These are phyloP conservation scores for Aphelenchoides avenae DNA, from an alignment of 1,140 invertebrate species.

Conservation along the genomic window DNA sequence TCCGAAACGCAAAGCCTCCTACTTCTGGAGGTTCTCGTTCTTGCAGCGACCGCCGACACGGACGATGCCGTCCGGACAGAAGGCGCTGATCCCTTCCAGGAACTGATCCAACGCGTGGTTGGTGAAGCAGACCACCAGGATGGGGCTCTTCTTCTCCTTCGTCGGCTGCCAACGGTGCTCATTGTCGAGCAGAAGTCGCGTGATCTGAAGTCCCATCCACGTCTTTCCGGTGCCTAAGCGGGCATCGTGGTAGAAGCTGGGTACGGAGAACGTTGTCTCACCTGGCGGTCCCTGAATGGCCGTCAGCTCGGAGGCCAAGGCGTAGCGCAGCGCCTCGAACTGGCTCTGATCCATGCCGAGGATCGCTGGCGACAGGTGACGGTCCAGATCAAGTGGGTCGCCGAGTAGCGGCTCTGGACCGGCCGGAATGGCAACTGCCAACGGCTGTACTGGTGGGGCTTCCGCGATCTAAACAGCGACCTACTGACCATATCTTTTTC, in stretches of 20 bases:
- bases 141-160: slow-evolving; percentile 61
- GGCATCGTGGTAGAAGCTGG: slow-evolving; percentile 64
- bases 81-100: slow-evolving; percentile 68
- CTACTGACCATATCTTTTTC: neutral
- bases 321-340: slow-evolving; percentile 60
- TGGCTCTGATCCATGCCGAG: slow-evolving; percentile 61
- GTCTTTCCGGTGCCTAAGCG: slow-evolving; percentile 77
- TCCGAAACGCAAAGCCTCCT: no score
- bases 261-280: slow-evolving; percentile 72
- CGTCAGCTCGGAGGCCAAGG: slow-evolving; percentile 63
- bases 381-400: slow-evolving; percentile 24
- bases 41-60: slow-evolving; percentile 72
- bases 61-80: slow-evolving; percentile 61
- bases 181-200: slow-evolving; percentile 43
- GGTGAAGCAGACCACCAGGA: slow-evolving; percentile 76
- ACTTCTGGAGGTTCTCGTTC: slow-evolving; percentile 30
- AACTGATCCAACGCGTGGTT: slow-evolving; percentile 86
- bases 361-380: neutral
- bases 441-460: no score
- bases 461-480: neutral
- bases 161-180: slow-evolving; percentile 41
- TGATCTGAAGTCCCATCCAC: slow-evolving; percentile 65
- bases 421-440: no score
- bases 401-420: no score
- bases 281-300: slow-evolving; percentile 75